phyloP scores from a whole-genome alignment of 1,140 invertebrate species.

The Berghia stephanieae region DNA sequence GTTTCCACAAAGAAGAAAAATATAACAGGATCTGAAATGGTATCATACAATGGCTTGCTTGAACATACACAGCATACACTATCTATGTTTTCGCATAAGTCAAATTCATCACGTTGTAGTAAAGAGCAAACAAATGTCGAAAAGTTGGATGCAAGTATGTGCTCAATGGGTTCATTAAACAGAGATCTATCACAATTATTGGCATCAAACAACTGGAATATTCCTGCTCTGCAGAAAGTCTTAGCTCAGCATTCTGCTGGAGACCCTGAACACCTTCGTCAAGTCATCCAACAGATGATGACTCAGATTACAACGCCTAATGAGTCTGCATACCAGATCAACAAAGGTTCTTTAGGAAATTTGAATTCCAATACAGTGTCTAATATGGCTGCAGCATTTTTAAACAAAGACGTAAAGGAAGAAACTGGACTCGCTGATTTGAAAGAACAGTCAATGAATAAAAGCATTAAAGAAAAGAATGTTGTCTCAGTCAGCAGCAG shows the following conservation, averaged over 20 bases:
- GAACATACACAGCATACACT: background rate
- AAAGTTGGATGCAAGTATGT: background rate
- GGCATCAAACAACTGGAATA: slow-evolving; percentile 29
- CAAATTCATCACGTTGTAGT: background rate
- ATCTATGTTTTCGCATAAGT: background rate
- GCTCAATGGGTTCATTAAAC: background rate
- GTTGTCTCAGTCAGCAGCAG: no score
- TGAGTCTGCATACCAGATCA: slow-evolving; percentile 5
- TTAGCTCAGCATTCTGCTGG: slow-evolving; percentile 15
- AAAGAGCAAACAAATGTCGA: background rate
- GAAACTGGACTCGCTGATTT: no score
- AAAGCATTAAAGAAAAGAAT: background rate
- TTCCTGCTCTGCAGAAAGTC: slow-evolving; percentile 24
- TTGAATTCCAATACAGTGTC: no score
- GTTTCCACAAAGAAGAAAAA: background rate
- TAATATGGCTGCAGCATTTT: no score
- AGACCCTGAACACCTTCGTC: background rate
- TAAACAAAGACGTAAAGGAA: slow-evolving; percentile 4
- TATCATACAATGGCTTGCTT: background rate
- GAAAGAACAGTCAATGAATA: background rate
- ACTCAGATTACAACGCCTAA: background rate
- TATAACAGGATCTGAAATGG: background rate
- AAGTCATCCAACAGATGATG: slow-evolving; percentile 9
- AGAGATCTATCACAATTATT: slow-evolving; percentile 18
- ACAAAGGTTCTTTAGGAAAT: slow-evolving; percentile 17